Conservation (phyloP, 2,888 invertebrate genomes). For the Rhamnusium bicolor region DNA sequence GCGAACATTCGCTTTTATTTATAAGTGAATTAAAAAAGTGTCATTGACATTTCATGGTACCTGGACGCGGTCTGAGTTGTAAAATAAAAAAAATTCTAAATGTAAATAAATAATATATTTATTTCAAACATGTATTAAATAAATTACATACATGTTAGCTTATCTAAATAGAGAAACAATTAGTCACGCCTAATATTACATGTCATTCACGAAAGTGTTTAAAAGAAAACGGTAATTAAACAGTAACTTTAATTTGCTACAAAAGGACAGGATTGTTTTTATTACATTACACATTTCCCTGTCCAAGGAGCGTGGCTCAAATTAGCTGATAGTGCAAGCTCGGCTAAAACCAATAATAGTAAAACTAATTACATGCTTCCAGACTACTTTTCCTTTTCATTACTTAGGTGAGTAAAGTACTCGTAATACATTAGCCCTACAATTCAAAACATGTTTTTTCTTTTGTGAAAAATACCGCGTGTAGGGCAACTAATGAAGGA, state of each 20-base stretch:
- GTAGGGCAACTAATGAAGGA: no score
- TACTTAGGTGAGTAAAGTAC: no score
- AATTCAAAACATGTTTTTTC: no score
- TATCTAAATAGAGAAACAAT: conserved; percentile 37
- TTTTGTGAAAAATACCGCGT: no score
- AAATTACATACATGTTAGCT: conserved; percentile 25
- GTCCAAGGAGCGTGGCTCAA: not conserved
- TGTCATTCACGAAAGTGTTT: conserved; percentile 47
- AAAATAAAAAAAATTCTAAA: conserved; percentile 17
- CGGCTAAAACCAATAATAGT: no score
- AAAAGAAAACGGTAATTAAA: conserved; percentile 30
- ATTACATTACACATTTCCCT: not conserved
- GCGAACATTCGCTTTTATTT: no score
- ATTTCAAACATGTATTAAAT: conserved; percentile 9
- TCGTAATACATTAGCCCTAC: no score
- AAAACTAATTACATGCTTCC: no score
- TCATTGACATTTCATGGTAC: conserved; percentile 22
- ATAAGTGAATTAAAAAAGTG: no score
- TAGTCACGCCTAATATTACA: conserved; percentile 44
- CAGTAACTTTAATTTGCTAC: conserved; percentile 24
- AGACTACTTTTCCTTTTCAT: no score
- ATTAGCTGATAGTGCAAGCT: no score
- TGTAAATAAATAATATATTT: conserved; percentile 27
- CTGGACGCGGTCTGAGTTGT: not conserved
- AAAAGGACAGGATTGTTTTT: not conserved